Conservation (phyloP, 1,140 invertebrate species). For the Drosophila athabasca region DNA sequence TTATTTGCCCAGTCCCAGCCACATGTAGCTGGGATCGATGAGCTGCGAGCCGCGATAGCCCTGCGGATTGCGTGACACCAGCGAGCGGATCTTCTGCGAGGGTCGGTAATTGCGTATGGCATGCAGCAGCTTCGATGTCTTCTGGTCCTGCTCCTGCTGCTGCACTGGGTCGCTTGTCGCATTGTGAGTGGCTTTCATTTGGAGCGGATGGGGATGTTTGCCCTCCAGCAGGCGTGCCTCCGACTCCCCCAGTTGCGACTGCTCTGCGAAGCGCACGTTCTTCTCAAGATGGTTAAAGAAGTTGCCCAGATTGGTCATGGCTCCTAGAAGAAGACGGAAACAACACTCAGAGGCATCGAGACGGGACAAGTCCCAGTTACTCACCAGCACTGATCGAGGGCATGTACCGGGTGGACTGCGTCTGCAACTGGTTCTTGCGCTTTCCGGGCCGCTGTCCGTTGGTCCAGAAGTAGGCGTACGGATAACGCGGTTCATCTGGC, state of each 20-base stretch:
- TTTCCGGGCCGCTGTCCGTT: slow-evolving; percentile 29
- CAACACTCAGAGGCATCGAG: slow-evolving; percentile 22
- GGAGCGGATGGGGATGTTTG: slow-evolving; percentile 55
- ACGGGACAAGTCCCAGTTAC: slow-evolving; percentile 6
- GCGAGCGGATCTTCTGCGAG: slow-evolving; percentile 76
- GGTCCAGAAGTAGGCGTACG: slow-evolving; percentile 24
- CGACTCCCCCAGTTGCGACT: slow-evolving; percentile 51
- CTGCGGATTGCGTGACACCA: slow-evolving; percentile 77
- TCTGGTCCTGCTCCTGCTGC: slow-evolving; percentile 36
- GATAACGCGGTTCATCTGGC: slow-evolving; percentile 22
- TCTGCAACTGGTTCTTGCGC: slow-evolving; percentile 25
- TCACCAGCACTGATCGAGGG: slow-evolving; percentile 76
- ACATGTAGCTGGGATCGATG: slow-evolving; percentile 82
- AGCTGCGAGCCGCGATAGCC: slow-evolving; percentile 80
- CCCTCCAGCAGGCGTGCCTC: slow-evolving; percentile 69
- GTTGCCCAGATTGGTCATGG: slow-evolving; percentile 79
- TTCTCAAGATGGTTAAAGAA: slow-evolving; percentile 76
- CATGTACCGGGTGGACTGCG: slow-evolving; percentile 34
- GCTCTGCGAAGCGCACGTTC: slow-evolving; percentile 74
- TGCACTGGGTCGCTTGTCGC: slow-evolving; percentile 26
- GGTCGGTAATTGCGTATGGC: slow-evolving; percentile 69
- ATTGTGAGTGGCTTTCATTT: slow-evolving; percentile 4
- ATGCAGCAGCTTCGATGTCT: slow-evolving; percentile 49
- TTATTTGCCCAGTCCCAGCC: slow-evolving; percentile 83
- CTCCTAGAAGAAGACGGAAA: slow-evolving; percentile 58